Evolutionary conservation across 2,888 invertebrate species (phyloP).

Genomic region (Mycalesis mineus): DNA sequence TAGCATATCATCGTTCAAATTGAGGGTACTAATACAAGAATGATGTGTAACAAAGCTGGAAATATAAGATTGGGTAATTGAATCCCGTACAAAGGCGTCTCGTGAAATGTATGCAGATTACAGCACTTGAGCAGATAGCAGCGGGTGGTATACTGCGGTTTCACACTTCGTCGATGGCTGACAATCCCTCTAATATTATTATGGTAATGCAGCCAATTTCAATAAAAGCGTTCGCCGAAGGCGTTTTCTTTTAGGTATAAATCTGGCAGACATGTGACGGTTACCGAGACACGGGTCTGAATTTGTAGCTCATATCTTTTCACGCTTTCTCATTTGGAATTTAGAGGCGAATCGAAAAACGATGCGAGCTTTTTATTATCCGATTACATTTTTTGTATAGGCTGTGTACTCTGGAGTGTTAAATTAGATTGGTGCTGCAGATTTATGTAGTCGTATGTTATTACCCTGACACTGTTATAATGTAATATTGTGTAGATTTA

Average conservation of each 20-base stretch:
- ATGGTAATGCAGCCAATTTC: slow-evolving; percentile 75
- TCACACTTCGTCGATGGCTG: slow-evolving; percentile 69
- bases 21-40: slow-evolving; percentile 30
- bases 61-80: slow-evolving; percentile 66
- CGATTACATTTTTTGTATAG: slow-evolving; percentile 14
- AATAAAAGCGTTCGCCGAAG: slow-evolving; percentile 70
- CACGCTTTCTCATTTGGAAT: slow-evolving; percentile 48
- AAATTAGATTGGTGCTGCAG: not conserved
- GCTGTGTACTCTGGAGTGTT: not conserved
- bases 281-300: slow-evolving; percentile 53
- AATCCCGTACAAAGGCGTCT: slow-evolving; percentile 59
- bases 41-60: slow-evolving; percentile 45
- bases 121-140: slow-evolving; percentile 49
- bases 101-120: slow-evolving; percentile 58
- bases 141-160: slow-evolving; percentile 60
- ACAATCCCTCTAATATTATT: slow-evolving; percentile 76
- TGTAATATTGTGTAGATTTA: not conserved
- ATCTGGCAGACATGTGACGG: slow-evolving; percentile 63
- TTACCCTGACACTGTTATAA: not conserved
- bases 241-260: slow-evolving; percentile 65
- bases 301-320: slow-evolving; percentile 66
- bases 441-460: not conserved
- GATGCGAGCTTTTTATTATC: slow-evolving; percentile 28
- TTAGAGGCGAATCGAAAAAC: slow-evolving; percentile 43
- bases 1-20: slow-evolving; percentile 29